Base-by-base conservation (phyloP, 1,140 invertebrate species). In the Pseudomyrmex dendroicus region DNA sequence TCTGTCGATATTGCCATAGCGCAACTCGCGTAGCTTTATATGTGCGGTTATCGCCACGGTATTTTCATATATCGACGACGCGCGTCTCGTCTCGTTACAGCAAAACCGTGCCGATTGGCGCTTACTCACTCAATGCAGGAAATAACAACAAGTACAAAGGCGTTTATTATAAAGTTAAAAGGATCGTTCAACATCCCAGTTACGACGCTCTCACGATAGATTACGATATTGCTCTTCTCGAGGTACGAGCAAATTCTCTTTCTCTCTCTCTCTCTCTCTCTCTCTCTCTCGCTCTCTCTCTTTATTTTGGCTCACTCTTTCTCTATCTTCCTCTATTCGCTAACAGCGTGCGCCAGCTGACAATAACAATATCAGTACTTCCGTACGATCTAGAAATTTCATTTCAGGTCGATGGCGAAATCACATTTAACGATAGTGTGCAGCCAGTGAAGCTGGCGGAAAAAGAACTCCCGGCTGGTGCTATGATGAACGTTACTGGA, bases 401-500 rank as follows among this genome's bases (percentile, higher is more conserved):
- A 57, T 85, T 87, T 8, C 73, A 88, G 87, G 52, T 88, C 54
- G 10, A 83, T 5, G 83, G 62, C 12, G 13, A 25, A 8, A 12
- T 85, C 67, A 1, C n/a, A 46, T 68, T 89, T 68, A 17, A 66
- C 90, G 9, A 89, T 73, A 86, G 82, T 82, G 13, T 88, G 90
- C 48, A 86, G 63, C 50, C 90, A 87, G 48, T 91, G 72, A 20
- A 68, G 35, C 50, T 62, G 22, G 57, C 83, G 5, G 22, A 4
- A 13, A 25, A 0, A 10, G 83, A 88, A 61, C 86, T 20, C 10
- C 52, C 12, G 12, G 35, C 90, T 44, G 93, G 94, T 4, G 92
- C 89, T 1, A 73, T 90, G 15, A 94, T 94, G 13, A 92, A 90
- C 17, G 93, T 95, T 1, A 93, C 94, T n/a, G 96, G 96, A 63